Conservation (phyloP, 2,113 vertebrate species). For the Rhinolophus sinicus region DNA sequence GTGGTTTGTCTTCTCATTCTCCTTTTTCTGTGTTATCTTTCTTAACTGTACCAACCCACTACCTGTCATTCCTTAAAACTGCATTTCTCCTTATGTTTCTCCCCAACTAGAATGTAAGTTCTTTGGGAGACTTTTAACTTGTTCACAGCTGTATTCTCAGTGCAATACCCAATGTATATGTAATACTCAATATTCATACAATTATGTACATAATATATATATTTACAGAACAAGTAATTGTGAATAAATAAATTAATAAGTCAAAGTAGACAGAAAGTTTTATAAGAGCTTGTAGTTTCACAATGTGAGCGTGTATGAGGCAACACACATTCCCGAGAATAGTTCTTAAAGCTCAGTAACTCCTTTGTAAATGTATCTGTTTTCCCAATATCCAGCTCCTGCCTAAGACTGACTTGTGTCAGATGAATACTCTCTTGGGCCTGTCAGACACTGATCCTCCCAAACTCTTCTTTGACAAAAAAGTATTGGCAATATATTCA, state of each 20-base stretch:
- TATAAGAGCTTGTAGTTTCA: neutral
- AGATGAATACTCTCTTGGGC: neutral
- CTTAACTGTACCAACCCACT: neutral
- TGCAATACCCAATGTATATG: neutral
- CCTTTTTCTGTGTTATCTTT: neutral
- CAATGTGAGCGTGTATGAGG: neutral
- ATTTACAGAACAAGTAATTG: neutral
- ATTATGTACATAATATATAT: no score
- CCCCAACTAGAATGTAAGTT: neutral
- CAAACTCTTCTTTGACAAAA: neutral
- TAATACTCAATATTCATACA: neutral
- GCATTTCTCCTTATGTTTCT: neutral
- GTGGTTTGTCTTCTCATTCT: neutral
- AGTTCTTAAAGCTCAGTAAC: neutral
- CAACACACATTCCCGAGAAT: neutral
- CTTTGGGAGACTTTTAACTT: neutral
- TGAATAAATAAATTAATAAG: neutral
- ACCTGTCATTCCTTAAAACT: neutral
- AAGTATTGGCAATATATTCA: neutral
- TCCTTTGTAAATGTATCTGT: neutral
- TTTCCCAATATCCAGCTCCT: neutral
- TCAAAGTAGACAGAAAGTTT: neutral
- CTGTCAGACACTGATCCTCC: neutral
- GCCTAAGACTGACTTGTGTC: neutral
- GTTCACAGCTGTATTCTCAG: neutral